A percentile compares a stretch with the other conserved stretches of the same genome.
Evolutionary conservation across 2,113 vertebrate genomes (phyloP).

Genomic region (Tor tambroides): DNA sequence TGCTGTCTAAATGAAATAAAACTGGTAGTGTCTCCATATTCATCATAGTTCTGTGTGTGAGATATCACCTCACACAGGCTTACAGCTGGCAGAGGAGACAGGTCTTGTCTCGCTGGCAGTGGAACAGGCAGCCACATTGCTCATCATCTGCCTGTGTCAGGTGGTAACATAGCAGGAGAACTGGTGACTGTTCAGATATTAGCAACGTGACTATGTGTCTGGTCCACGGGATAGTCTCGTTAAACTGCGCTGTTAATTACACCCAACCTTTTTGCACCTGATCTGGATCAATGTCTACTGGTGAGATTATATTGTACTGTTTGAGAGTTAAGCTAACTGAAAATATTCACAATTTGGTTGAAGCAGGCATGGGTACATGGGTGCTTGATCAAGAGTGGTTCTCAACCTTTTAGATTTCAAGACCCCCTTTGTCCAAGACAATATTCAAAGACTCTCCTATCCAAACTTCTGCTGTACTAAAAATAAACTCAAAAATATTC

Average conservation of each 20-base stretch:
- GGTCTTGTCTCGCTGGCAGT: neutral
- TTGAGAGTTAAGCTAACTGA: neutral
- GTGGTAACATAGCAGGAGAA: slow-evolving; percentile 29
- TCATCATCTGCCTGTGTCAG: slow-evolving; percentile 43
- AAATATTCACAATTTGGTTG: slow-evolving; percentile 9
- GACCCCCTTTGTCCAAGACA: neutral
- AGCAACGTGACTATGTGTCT: slow-evolving; percentile 24
- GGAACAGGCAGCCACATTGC: neutral
- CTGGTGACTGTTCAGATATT: neutral
- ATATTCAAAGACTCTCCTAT: neutral
- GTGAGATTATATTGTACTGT: neutral
- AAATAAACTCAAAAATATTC: neutral
- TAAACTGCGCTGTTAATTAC: slow-evolving; percentile 29
- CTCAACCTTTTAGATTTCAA: neutral
- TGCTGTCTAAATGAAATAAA: neutral
- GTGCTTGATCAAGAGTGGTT: neutral
- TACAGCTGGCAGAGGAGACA: slow-evolving; percentile 1
- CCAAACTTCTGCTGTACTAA: neutral
- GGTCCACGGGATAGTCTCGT: slow-evolving; percentile 29
- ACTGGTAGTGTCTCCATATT: neutral
- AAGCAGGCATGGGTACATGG: neutral
- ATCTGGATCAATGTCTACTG: slow-evolving; percentile 6
- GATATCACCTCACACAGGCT: slow-evolving; percentile 22
- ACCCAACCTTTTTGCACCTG: slow-evolving; percentile 35
- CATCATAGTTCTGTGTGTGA: neutral